phyloP scores from a whole-genome alignment of 2,797 vertebrate genomes.

The Lacerta bilineata region DNA sequence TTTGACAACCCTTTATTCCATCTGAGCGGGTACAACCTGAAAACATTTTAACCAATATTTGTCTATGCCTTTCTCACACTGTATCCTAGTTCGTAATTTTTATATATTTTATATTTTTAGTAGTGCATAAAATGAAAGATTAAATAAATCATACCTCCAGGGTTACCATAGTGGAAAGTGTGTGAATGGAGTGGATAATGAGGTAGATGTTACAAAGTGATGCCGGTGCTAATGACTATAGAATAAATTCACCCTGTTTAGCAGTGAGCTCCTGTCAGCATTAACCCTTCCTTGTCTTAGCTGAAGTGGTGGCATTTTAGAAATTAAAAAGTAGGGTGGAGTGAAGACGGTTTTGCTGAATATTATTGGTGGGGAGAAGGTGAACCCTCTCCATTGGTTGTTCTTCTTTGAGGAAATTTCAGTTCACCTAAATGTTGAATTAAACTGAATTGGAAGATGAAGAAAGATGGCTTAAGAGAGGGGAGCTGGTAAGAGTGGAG shows the following conservation, averaged over 20 bases:
- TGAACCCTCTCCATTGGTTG: not conserved
- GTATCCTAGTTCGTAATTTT: slow-evolving; percentile 34
- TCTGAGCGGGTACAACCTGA: slow-evolving; percentile 54
- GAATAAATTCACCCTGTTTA: not conserved
- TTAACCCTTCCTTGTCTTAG: not conserved
- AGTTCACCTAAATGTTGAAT: not conserved
- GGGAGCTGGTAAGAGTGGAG: too few species aligned
- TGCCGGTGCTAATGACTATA: not conserved
- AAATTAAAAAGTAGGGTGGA: not conserved
- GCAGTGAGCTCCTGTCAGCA: not conserved
- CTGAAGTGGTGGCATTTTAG: slow-evolving; percentile 15
- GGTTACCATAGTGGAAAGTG: slow-evolving; percentile 9
- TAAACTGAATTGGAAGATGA: too few species aligned
- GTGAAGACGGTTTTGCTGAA: not conserved
- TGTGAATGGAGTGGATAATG: slow-evolving; percentile 40
- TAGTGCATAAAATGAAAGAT: slow-evolving; percentile 57
- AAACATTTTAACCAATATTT: slow-evolving; percentile 55
- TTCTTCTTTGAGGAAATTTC: not conserved
- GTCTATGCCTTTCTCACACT: slow-evolving; percentile 35
- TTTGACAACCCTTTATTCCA: slow-evolving; percentile 21
- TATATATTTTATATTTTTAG: not conserved
- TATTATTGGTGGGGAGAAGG: not conserved
- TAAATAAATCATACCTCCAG: slow-evolving; percentile 35
- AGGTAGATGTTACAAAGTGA: not conserved
- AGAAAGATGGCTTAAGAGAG: too few species aligned